Base-by-base conservation (phyloP, 2,797 vertebrate genomes). In the Anabas testudineus region DNA sequence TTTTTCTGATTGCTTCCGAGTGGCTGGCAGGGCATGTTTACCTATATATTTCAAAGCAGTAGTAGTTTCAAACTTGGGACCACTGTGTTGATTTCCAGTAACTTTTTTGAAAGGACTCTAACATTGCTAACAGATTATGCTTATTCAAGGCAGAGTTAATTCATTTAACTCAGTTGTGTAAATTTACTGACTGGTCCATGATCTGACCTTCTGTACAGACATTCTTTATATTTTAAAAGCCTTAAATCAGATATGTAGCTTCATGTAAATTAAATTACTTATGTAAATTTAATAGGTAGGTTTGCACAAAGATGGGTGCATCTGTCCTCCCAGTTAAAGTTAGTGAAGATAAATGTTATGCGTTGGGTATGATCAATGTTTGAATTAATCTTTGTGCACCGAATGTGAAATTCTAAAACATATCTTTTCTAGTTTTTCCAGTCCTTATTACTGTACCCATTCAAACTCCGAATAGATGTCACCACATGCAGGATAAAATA, bases 1-100 rank as follows among this genome's bases (percentile, higher is more conserved):
- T 34, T 10, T 61, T 39, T 19, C 28, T 68, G 60, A 42, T 67
- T 57, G 63, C 39, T n/a, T n/a, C 65, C 64, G 67, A 53, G 49
- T 62, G 36, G 28, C 67, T 70, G 78, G 54, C 54, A 43, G 42
- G 39, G n/a, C n/a, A 28, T 43, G 30, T 24, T 57, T 52, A 26
- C 54, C 34, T 45, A 19, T 18, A 22, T 53, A 68, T 67, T 66
- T 56, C 26, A 37, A 18, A 48, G 45, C 56, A 37, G 37, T 21
- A 39, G 49, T 19, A 41, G 24, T 54, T 48, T 63, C 15, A 37
- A 37, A 42, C 21, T 56, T 37, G 22, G 10, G 2, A 26, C 30
- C 39, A 41, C 15, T 21, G 24, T 22, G 28, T 55, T 19, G 18
- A 39, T 58, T 49, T 65, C 30, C 15, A 37, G 2, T 18, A 22